These are phyloP conservation scores for Heliothis peltigera DNA, from an alignment of 2,888 invertebrate species.

Conservation along the genomic window DNA sequence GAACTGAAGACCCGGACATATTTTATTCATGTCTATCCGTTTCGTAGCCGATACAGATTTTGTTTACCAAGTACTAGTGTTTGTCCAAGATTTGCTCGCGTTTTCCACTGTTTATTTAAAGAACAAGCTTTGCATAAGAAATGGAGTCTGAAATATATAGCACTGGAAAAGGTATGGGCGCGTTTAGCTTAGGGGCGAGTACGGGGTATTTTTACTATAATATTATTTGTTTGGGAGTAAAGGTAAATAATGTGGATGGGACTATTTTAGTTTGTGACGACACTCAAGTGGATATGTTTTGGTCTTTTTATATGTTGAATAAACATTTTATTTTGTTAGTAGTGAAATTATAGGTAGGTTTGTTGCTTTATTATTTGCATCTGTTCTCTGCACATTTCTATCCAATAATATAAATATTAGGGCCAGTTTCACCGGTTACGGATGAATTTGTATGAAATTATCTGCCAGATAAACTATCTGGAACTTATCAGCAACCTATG, in stretches of 20 bases:
- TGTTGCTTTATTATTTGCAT: too few species aligned
- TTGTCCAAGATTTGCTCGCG: conserved; percentile 57
- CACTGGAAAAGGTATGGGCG: conserved; percentile 24
- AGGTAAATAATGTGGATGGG: conserved; percentile 2
- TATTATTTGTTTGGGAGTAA: conserved; percentile 27
- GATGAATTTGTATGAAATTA: too few species aligned
- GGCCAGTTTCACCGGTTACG: too few species aligned
- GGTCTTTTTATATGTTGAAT: not conserved
- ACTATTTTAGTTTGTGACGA: not conserved
- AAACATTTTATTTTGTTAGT: not conserved
- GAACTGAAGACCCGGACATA: conserved; percentile 34
- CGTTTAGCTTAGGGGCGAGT: conserved; percentile 8
- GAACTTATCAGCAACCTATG: too few species aligned
- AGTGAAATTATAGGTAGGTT: not conserved
- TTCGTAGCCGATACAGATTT: conserved; percentile 57
- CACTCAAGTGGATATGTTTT: not conserved
- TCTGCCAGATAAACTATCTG: too few species aligned
- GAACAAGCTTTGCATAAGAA: conserved; percentile 51
- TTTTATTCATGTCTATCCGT: conserved; percentile 62
- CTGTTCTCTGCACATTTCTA: too few species aligned
- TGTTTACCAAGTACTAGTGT: conserved; percentile 57
- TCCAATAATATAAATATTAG: too few species aligned
- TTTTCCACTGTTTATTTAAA: conserved; percentile 55
- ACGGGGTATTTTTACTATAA: conserved; percentile 20
- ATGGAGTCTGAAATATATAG: conserved; percentile 28